phyloP scores from a whole-genome alignment of 2,113 vertebrate species.

The Asarcornis scutulata region DNA sequence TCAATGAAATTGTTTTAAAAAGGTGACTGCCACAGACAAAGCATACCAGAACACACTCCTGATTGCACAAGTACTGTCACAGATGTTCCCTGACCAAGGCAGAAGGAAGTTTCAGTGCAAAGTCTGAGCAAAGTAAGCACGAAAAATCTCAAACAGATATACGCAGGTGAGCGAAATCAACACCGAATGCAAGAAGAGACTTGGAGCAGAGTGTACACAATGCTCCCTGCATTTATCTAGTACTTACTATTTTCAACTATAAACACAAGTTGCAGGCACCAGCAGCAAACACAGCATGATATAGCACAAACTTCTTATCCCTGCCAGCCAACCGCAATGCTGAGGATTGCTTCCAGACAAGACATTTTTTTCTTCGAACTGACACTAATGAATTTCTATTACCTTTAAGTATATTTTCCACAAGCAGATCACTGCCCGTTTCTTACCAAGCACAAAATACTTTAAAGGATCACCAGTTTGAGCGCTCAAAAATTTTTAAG shows the following conservation, averaged over 20 bases:
- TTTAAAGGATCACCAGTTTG: neutral
- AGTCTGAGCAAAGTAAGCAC: neutral
- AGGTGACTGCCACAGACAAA: neutral
- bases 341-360: neutral
- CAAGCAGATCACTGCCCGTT: rapidly evolving
- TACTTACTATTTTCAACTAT: rapidly evolving
- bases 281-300: neutral
- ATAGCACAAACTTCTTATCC: neutral
- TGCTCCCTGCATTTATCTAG: neutral
- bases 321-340: neutral
- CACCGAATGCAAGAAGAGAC: neutral
- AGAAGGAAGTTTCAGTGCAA: neutral
- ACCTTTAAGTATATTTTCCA: neutral
- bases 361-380: neutral
- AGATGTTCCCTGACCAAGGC: neutral
- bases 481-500: neutral
- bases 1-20: neutral
- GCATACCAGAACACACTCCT: neutral
- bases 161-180: neutral
- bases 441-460: neutral
- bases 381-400: rapidly evolving
- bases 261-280: neutral
- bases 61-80: rapidly evolving
- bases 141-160: neutral
- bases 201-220: rapidly evolving